Evolutionary conservation across 1,140 invertebrate genomes (phyloP).

Genomic region (Lerema accius): DNA sequence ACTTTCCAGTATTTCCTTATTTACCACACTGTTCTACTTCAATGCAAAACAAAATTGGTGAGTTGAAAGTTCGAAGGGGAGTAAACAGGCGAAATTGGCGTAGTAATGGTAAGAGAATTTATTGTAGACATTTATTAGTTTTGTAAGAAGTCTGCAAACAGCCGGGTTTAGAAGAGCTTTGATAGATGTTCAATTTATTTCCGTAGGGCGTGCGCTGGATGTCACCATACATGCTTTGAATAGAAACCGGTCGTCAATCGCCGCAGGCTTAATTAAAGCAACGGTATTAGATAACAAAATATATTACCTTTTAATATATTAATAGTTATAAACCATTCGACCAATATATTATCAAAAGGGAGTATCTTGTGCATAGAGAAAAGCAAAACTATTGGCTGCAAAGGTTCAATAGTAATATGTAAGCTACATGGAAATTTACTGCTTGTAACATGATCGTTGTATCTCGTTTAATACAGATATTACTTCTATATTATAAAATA

Average conservation of each 20-base stretch:
- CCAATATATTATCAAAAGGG: too few species aligned
- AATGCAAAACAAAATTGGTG: slow-evolving; percentile 35
- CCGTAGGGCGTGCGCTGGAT: slow-evolving; percentile 50
- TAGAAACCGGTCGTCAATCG: slow-evolving; percentile 63
- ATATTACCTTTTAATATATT: background rate
- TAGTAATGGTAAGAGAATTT: slow-evolving; percentile 64
- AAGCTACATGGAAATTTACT: too few species aligned
- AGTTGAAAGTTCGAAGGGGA: slow-evolving; percentile 44
- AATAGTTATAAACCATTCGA: background rate
- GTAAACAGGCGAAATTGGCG: slow-evolving; percentile 47
- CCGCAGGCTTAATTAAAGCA: slow-evolving; percentile 60
- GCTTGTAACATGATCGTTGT: too few species aligned
- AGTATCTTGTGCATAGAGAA: too few species aligned
- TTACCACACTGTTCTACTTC: background rate
- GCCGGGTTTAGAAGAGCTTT: slow-evolving; percentile 56
- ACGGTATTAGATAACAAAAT: slow-evolving; percentile 33
- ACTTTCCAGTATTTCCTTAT: background rate
- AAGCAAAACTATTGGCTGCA: too few species aligned
- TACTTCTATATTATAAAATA: too few species aligned
- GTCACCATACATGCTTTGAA: slow-evolving; percentile 53
- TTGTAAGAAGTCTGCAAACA: slow-evolving; percentile 59
- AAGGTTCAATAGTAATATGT: too few species aligned
- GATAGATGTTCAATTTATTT: slow-evolving; percentile 63
- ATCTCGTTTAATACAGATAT: too few species aligned
- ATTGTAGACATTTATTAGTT: slow-evolving; percentile 73